A percentile compares a stretch with the other conserved stretches of the same genome.
These are phyloP conservation scores for Tringa solitaria DNA, from an alignment of 2,113 vertebrate species.

Conservation along the genomic window DNA sequence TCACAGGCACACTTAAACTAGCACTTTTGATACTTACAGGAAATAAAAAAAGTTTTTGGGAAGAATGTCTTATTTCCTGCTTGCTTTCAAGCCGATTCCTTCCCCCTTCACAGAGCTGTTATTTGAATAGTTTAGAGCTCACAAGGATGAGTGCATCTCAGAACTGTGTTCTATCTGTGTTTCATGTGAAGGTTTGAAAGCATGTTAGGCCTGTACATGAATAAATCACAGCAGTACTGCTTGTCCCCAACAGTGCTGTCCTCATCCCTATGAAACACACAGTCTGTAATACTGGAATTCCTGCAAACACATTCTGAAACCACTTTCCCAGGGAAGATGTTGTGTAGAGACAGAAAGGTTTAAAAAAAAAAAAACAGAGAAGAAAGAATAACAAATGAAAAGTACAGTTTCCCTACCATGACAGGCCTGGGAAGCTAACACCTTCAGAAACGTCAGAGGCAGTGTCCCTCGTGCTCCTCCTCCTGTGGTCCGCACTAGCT, in stretches of 20 bases:
- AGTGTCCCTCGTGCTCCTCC: constrained; percentile 80
- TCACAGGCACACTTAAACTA: background rate
- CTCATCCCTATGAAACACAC: background rate
- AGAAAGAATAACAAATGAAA: background rate
- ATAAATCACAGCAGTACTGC: background rate
- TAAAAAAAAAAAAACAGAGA: background rate
- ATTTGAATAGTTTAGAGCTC: background rate
- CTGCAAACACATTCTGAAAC: background rate
- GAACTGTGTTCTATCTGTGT: background rate
- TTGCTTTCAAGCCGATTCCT: background rate
- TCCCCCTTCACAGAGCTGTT: background rate
- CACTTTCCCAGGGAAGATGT: background rate
- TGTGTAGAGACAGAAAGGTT: background rate
- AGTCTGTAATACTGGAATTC: background rate
- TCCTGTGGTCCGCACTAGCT: constrained; percentile 87
- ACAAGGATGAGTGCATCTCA: background rate
- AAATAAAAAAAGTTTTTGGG: background rate
- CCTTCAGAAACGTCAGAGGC: constrained; percentile 88
- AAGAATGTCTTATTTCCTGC: background rate
- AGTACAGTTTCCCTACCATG: constrained; percentile 80
- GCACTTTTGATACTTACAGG: background rate
- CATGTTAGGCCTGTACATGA: background rate
- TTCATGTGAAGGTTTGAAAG: background rate
- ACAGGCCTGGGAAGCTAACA: constrained; percentile 94
- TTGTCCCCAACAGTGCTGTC: background rate